phyloP scores from a whole-genome alignment of 2,888 invertebrate genomes.

The Andrena praecox region DNA sequence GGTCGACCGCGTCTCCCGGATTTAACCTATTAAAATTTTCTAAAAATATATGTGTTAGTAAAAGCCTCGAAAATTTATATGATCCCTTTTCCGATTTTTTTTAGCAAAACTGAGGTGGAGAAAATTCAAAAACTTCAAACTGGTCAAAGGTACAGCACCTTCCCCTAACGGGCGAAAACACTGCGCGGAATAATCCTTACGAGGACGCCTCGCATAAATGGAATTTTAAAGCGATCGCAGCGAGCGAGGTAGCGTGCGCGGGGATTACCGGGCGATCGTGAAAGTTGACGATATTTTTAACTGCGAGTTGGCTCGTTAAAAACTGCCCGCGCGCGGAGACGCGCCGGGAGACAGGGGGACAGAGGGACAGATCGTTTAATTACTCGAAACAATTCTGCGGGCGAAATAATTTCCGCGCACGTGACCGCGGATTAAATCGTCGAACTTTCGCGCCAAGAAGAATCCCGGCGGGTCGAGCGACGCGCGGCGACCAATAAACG shows the following conservation, averaged over 20 bases:
- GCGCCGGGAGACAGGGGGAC: background rate
- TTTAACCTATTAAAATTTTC: too few species aligned
- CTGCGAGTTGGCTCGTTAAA: constrained; percentile 24
- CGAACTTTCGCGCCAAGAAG: background rate
- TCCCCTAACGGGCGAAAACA: constrained; percentile 1
- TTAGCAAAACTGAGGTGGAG: too few species aligned
- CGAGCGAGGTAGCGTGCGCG: background rate
- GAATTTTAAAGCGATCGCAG: constrained; percentile 21
- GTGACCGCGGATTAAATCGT: constrained; percentile 23
- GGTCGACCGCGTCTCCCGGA: too few species aligned
- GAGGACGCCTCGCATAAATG: constrained; percentile 18
- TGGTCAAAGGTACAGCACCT: too few species aligned
- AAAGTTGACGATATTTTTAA: constrained; percentile 27
- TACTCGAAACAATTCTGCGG: constrained; percentile 14
- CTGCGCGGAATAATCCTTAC: constrained; percentile 15
- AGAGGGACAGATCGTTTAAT: constrained; percentile 16
- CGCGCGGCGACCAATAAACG: constrained; percentile 15
- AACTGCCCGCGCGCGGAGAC: background rate
- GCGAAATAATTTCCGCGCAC: constrained; percentile 5
- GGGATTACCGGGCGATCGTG: constrained; percentile 17
- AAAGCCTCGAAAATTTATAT: too few species aligned
- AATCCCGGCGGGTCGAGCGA: background rate
- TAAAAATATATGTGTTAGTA: too few species aligned
- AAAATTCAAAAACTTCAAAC: too few species aligned
- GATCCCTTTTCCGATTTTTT: too few species aligned